Percentiles rank a stretch among this genome's conserved stretches.
phyloP scores from a whole-genome alignment of 2,113 vertebrate genomes.

The Lycaon pictus region DNA sequence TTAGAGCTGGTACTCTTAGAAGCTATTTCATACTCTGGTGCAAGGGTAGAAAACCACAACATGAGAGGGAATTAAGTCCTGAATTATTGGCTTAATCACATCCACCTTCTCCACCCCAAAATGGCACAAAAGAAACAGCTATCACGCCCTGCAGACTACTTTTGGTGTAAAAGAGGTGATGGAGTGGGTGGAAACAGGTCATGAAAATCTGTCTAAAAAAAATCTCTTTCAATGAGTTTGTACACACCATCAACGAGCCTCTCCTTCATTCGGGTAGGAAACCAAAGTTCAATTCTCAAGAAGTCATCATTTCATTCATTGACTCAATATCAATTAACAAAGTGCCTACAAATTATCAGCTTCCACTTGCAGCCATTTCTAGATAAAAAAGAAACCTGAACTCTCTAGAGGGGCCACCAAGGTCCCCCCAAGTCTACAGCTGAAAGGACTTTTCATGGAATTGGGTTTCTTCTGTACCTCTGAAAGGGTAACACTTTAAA shows the following conservation, averaged over 20 bases:
- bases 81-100: slow-evolving; percentile 83
- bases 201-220: slow-evolving; percentile 68
- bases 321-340: slow-evolving; percentile 62
- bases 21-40: slow-evolving; percentile 82
- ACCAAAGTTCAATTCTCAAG: slow-evolving; percentile 56
- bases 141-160: slow-evolving; percentile 85
- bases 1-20: slow-evolving; percentile 79
- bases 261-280: slow-evolving; percentile 30
- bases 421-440: slow-evolving; percentile 68
- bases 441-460: slow-evolving; percentile 66
- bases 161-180: slow-evolving; percentile 69
- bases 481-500: slow-evolving; percentile 85
- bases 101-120: slow-evolving; percentile 78
- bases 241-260: slow-evolving; percentile 13
- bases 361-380: slow-evolving; percentile 68
- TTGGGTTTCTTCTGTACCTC: slow-evolving; percentile 82
- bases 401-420: slow-evolving; percentile 32
- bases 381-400: slow-evolving; percentile 70
- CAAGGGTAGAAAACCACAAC: slow-evolving; percentile 85
- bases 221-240: slow-evolving; percentile 57
- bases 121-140: slow-evolving; percentile 80
- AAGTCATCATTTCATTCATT: slow-evolving; percentile 72
- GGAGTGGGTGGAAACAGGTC: slow-evolving; percentile 71
- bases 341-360: slow-evolving; percentile 45
- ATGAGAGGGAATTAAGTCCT: slow-evolving; percentile 78